Evolutionary conservation across 92 coral and sea anemone genomes (phyloP).

Genomic region (Pocillopora meandrina): DNA sequence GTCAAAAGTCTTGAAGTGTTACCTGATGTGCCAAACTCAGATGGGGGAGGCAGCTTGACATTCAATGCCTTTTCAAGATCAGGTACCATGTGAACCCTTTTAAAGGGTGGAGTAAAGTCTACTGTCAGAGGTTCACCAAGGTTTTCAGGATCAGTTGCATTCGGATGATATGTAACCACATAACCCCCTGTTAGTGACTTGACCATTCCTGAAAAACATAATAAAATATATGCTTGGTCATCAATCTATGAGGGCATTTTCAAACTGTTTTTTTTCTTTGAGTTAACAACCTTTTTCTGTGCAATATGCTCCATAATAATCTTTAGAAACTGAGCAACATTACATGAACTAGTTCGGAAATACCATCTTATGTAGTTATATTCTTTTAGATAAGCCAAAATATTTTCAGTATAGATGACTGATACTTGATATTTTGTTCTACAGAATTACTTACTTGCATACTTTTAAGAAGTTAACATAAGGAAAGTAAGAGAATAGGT

Average conservation of each 20-base stretch:
- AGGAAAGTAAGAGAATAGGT: too few relatives aligned
- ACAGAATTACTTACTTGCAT: too few relatives aligned
- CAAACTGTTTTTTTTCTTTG: not conserved
- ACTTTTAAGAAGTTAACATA: too few relatives aligned
- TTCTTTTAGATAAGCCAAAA: too few relatives aligned
- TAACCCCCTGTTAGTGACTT: slow-evolving; percentile 88
- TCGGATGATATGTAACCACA: slow-evolving; percentile 83
- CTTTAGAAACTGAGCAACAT: too few relatives aligned
- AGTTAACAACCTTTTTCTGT: too few relatives aligned
- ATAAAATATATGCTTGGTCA: not conserved
- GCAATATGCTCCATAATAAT: too few relatives aligned
- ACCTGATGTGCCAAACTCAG: slow-evolving; percentile 86
- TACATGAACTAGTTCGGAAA: too few relatives aligned
- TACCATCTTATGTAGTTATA: too few relatives aligned
- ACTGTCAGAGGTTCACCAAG: slow-evolving; percentile 84
- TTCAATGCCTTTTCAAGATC: slow-evolving; percentile 83
- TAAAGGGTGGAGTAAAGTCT: slow-evolving; percentile 95
- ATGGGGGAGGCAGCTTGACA: slow-evolving; percentile 76
- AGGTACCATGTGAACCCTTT: slow-evolving; percentile 81
- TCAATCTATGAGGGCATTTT: not conserved
- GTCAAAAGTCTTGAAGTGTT: not conserved
- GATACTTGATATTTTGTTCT: too few relatives aligned
- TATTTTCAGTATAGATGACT: too few relatives aligned
- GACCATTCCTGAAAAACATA: slow-evolving; percentile 70
- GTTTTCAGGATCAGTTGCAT: slow-evolving; percentile 91